Base-by-base conservation (phyloP, 2,113 vertebrate genomes). In the Myiopsitta monachus region DNA sequence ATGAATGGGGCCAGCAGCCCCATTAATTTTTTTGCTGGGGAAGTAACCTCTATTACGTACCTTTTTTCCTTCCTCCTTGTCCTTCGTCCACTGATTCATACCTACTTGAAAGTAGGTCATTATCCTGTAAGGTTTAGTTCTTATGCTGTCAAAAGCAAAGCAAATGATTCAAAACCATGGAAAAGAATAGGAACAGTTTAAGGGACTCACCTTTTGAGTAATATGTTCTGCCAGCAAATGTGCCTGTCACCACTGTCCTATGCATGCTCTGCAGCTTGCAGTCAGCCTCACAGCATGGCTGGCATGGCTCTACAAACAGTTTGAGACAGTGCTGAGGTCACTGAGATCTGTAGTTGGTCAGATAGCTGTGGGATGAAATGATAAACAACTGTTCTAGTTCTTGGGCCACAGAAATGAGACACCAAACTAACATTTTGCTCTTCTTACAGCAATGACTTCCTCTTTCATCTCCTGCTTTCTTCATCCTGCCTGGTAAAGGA, bases 241-340 rank as follows among this genome's bases (percentile, higher is more conserved):
- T 43, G 18, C 33, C 68, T 67, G n/a, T 43, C 6, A 4, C 24
- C 0, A 0, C 30, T 52, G 18, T 24, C 44, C 41, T 33, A 3
- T 0, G 0, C n/a, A 10, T 3, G 15, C 39, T 62, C 23, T 63
- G 19, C 30, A 75, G 33, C 22, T 74, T 38, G 14, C 19, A 39
- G 46, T 23, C 51, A 78, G 61, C 27, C 11, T 41, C 57, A 26
- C 1, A 62, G 43, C 87, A 23, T 3, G 18, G 5, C 28, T 94
- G n/a, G 18, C 6, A 28, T 1, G 1, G 33, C 30, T 78, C 73
- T 88, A 43, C 38, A 69, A 79, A 55, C 10, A 26, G 15, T 30
- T 46, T 75, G 57, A 79, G 22, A 8, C 14, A 36, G 62, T 43
- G 24, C 38, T 62, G 43, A 94, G 23, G 8, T 13, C 26, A 7